phyloP scores from a whole-genome alignment of 2,797 vertebrate genomes.

The Crenichthys baileyi region DNA sequence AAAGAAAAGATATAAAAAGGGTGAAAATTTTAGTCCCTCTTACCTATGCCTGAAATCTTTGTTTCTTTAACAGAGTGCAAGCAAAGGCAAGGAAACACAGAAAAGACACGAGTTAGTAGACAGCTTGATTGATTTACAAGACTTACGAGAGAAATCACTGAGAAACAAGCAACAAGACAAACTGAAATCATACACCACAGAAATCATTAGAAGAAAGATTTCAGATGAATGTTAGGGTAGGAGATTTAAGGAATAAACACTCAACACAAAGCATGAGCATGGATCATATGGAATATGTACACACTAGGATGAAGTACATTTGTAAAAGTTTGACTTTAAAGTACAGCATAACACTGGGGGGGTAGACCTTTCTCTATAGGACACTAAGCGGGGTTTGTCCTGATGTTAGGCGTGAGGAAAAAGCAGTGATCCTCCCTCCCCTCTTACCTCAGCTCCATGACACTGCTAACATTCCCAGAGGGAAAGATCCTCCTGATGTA shows the following conservation, averaged over 20 bases:
- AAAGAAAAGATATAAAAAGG: slow-evolving; percentile 11
- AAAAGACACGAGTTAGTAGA: slow-evolving; percentile 56
- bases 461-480: slow-evolving; percentile 95
- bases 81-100: slow-evolving; percentile 50
- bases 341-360: background rate
- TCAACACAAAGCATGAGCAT: slow-evolving; percentile 6
- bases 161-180: background rate
- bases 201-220: slow-evolving; percentile 21
- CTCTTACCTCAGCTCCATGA: slow-evolving; percentile 95
- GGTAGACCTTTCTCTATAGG: slow-evolving; percentile 20
- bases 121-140: slow-evolving; percentile 5
- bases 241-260: slow-evolving; percentile 14
- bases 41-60: slow-evolving; percentile 99
- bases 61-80: slow-evolving; percentile 88
- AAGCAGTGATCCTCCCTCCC: background rate
- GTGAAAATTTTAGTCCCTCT: slow-evolving; percentile 73
- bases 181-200: slow-evolving; percentile 6
- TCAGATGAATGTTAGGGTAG: slow-evolving; percentile 18
- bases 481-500: slow-evolving; percentile 96
- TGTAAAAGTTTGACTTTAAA: background rate
- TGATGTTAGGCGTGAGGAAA: background rate
- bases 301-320: slow-evolving; percentile 3
- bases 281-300: background rate
- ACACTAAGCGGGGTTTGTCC: background rate
- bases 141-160: slow-evolving; percentile 1